These are phyloP conservation scores for Phalacrocorax brasilianus DNA, from an alignment of 2,113 vertebrate species.

Conservation along the genomic window DNA sequence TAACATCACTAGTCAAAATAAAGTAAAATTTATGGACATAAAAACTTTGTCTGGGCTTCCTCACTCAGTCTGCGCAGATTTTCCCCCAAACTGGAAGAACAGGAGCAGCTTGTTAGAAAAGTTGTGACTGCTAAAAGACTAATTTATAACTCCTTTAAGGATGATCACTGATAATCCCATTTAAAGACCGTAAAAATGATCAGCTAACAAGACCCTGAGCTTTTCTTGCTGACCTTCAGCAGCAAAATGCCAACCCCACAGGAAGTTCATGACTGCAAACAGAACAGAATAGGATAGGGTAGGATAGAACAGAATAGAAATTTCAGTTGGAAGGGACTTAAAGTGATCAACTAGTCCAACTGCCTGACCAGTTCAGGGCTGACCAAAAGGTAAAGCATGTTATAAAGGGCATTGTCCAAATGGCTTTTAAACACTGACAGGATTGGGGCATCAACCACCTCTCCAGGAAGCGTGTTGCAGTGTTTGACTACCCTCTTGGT, in stretches of 20 bases:
- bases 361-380: not conserved
- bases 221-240: not conserved
- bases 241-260: not conserved
- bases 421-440: not conserved
- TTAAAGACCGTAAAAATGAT: not conserved
- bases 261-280: not conserved
- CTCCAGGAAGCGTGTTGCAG: not conserved
- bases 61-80: not conserved
- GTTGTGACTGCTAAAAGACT: not conserved
- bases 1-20: not conserved
- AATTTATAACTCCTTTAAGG: not conserved
- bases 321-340: not conserved
- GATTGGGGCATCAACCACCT: fast-evolving
- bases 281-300: not conserved
- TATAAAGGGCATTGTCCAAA: not conserved
- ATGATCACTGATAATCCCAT: not conserved
- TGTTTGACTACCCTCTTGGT: fast-evolving
- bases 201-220: not conserved
- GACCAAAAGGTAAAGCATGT: not conserved
- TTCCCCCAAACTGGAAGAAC: not conserved
- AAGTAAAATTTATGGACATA: not conserved
- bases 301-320: not conserved
- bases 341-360: not conserved
- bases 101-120: not conserved
- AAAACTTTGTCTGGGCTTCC: not conserved